phyloP scores from a whole-genome alignment of 2,113 vertebrate species.

The Crypturellus undulatus region DNA sequence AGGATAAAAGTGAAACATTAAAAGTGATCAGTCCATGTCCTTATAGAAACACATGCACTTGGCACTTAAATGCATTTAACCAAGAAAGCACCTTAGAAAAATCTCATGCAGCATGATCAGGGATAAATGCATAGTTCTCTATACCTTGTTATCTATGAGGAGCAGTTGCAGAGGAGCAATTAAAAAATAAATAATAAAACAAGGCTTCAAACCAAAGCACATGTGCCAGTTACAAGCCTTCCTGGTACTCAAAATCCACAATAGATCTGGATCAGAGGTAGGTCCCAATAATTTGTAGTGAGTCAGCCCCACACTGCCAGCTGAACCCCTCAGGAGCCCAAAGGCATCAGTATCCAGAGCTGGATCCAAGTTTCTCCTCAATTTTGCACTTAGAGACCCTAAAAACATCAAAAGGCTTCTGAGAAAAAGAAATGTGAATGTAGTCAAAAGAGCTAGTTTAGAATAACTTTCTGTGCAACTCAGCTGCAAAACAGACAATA shows the following conservation, averaged over 20 bases:
- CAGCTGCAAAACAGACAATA: conserved; percentile 66
- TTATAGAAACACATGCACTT: background rate
- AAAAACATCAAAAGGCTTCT: background rate
- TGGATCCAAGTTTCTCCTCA: background rate
- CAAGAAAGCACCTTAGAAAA: background rate
- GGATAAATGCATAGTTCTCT: background rate
- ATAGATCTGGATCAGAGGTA: background rate
- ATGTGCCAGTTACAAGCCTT: background rate
- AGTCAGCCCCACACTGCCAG: fast-evolving
- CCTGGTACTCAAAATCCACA: background rate
- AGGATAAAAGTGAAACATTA: background rate
- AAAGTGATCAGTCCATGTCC: background rate
- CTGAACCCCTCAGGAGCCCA: background rate
- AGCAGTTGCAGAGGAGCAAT: background rate
- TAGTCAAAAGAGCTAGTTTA: conserved; percentile 1
- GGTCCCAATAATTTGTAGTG: background rate
- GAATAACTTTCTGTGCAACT: conserved; percentile 24
- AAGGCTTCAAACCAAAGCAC: background rate
- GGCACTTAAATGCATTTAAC: background rate
- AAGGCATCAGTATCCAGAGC: background rate
- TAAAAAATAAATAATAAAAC: background rate
- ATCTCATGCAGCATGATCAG: background rate
- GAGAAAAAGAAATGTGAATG: background rate
- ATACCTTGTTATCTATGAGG: background rate
- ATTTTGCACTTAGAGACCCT: background rate